Evolutionary conservation across 2,888 invertebrate genomes (phyloP).

Genomic region (Dasysyrphus tricinctus): DNA sequence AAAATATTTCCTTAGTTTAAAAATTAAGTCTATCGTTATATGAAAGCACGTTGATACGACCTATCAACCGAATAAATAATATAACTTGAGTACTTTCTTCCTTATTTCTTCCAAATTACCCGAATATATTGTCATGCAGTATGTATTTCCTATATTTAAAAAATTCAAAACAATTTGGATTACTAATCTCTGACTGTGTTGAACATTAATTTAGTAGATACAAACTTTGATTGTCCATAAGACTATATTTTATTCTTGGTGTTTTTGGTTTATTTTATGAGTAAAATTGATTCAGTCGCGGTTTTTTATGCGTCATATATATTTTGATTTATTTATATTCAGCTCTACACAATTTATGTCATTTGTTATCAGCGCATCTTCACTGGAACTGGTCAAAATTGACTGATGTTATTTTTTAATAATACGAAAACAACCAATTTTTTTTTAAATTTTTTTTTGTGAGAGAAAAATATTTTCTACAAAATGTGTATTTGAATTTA

Average conservation of each 20-base stretch:
- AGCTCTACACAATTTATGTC: constrained; percentile 52
- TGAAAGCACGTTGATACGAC: neutral
- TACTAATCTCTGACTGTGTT: constrained; percentile 1
- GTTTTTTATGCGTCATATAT: constrained; percentile 25
- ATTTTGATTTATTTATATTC: constrained; percentile 56
- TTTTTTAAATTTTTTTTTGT: neutral
- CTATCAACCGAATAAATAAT: neutral
- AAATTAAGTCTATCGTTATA: too few species aligned
- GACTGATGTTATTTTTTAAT: neutral
- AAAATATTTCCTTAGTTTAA: too few species aligned
- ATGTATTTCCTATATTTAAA: neutral
- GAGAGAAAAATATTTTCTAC: too few species aligned
- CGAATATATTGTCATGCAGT: constrained; percentile 10
- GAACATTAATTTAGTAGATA: neutral
- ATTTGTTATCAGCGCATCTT: constrained; percentile 52
- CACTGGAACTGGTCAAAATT: constrained; percentile 20
- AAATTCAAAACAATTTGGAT: neutral
- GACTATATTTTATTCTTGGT: neutral
- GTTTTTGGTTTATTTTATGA: neutral
- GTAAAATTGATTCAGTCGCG: constrained; percentile 12
- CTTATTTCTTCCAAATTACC: constrained; percentile 24
- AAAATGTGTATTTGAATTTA: constrained; percentile 55
- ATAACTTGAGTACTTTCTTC: neutral
- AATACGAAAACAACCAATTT: neutral
- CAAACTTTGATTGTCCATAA: constrained; percentile 15